Conservation (phyloP, 2,888 invertebrate genomes). For the Luffia ferchaultella region DNA sequence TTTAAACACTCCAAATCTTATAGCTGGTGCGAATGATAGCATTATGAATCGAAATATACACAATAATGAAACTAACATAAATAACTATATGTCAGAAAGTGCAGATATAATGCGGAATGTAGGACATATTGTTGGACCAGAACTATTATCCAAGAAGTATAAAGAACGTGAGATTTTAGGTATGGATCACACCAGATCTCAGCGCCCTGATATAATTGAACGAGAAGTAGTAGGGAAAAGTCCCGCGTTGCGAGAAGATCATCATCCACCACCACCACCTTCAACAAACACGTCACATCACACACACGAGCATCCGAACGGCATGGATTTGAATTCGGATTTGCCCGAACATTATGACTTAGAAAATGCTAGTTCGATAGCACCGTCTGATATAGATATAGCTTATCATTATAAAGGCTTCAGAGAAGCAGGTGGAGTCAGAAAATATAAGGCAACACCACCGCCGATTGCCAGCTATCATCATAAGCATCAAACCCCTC, state of each 20-base stretch:
- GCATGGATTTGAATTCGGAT: constrained; percentile 79
- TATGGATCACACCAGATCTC: constrained; percentile 77
- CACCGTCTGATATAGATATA: constrained; percentile 96
- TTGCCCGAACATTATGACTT: constrained; percentile 94
- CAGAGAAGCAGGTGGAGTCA: constrained; percentile 82
- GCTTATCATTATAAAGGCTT: constrained; percentile 96
- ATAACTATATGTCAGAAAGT: constrained; percentile 75
- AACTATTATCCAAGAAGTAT: constrained; percentile 87
- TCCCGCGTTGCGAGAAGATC: constrained; percentile 80
- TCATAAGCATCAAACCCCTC: constrained; percentile 78
- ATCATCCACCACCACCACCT: constrained; percentile 81
- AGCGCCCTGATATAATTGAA: constrained; percentile 94
- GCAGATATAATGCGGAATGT: constrained; percentile 80
- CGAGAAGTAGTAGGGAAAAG: constrained; percentile 87
- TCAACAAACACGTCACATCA: constrained; percentile 76
- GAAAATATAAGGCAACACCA: constrained; percentile 89
- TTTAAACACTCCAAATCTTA: constrained; percentile 73
- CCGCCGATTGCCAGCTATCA: constrained; percentile 80
- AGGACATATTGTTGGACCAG: constrained; percentile 83
- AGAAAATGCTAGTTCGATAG: constrained; percentile 97
- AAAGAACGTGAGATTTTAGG: constrained; percentile 85
- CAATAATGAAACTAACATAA: constrained; percentile 73
- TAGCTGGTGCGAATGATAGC: constrained; percentile 73
- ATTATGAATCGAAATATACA: constrained; percentile 75
- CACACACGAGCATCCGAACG: constrained; percentile 75